Evolutionary conservation across 2,888 invertebrate genomes (phyloP).

Genomic region (Pristionchus exspectatus): DNA sequence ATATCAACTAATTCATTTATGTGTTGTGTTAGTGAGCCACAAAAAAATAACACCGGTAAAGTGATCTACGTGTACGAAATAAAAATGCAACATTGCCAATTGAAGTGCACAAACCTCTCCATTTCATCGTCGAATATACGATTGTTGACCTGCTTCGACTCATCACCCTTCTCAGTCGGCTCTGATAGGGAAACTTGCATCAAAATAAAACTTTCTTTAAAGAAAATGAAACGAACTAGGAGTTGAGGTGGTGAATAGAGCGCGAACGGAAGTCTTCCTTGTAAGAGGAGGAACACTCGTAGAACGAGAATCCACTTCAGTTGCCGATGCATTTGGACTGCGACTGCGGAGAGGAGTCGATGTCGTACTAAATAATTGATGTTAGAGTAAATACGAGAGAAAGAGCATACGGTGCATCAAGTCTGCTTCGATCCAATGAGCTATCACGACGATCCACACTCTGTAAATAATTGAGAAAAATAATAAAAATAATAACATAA

Average conservation of each 20-base stretch:
- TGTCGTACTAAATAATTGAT: background rate
- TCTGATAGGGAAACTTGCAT: background rate
- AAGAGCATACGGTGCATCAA: background rate
- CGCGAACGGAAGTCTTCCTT: background rate
- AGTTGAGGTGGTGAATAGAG: background rate
- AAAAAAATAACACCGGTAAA: too few relatives aligned
- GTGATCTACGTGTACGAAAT: too few relatives aligned
- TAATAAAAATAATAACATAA: too few relatives aligned
- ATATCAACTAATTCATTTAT: background rate
- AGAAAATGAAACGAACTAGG: conserved; percentile 3
- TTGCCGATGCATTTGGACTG: background rate
- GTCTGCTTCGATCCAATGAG: background rate
- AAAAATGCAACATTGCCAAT: background rate
- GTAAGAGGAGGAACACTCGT: background rate
- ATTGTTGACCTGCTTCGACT: background rate
- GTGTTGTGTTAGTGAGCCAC: too few relatives aligned
- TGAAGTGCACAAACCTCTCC: conserved; percentile 25
- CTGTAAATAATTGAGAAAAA: background rate
- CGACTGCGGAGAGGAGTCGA: conserved; percentile 48
- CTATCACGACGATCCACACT: conserved; percentile 23
- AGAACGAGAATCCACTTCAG: background rate
- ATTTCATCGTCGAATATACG: conserved; percentile 47
- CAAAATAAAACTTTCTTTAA: background rate
- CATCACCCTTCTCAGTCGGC: background rate
- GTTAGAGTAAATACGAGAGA: background rate